Evolutionary conservation across 2,113 vertebrate genomes (phyloP).

Genomic region (Nannospalax galili): DNA sequence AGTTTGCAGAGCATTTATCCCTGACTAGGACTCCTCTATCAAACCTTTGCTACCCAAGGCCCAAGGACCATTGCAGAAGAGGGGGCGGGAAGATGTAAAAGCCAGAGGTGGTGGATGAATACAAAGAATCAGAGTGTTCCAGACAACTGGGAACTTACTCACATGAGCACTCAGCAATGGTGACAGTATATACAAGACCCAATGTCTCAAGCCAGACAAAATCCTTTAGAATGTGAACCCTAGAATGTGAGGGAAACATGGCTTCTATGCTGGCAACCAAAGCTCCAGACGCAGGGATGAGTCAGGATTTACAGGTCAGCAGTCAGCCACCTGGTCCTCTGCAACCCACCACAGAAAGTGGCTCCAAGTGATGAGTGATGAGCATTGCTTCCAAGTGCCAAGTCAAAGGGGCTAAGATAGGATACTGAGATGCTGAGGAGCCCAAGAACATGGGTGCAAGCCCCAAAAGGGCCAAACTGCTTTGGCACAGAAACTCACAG

Average conservation of each 20-base stretch:
- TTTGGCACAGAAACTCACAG: too few species aligned
- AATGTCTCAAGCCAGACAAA: too few species aligned
- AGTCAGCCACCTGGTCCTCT: background rate
- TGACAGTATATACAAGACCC: too few species aligned
- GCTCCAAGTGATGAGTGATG: background rate
- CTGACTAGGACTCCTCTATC: too few species aligned
- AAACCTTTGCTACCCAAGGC: too few species aligned
- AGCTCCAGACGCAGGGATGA: rapidly evolving
- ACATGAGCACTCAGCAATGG: too few species aligned
- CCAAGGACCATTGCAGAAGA: too few species aligned
- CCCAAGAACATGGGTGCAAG: background rate
- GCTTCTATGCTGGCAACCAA: background rate
- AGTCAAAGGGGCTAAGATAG: background rate
- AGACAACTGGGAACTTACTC: too few species aligned
- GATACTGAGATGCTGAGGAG: background rate
- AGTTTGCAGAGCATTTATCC: too few species aligned
- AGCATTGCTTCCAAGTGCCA: background rate
- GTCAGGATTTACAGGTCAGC: background rate
- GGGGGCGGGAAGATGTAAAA: too few species aligned
- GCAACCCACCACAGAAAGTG: background rate
- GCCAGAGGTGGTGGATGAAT: too few species aligned
- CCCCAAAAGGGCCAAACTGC: background rate
- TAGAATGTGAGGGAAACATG: background rate
- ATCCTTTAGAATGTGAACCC: background rate
- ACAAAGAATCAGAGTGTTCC: too few species aligned